Evolutionary conservation across 2,888 invertebrate species (phyloP).

Genomic region (Andrena fulva): DNA sequence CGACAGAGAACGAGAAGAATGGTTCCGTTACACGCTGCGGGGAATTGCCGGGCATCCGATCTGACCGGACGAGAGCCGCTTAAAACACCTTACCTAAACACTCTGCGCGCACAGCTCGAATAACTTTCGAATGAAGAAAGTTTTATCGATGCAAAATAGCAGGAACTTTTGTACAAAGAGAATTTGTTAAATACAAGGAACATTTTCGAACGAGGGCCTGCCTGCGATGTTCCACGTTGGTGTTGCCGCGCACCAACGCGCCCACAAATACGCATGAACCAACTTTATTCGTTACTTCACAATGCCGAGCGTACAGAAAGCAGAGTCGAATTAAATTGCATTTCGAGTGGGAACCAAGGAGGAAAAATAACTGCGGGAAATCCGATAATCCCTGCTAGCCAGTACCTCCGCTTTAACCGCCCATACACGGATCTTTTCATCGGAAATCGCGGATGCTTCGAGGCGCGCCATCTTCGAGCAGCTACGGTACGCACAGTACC

Average conservation of each 20-base stretch:
- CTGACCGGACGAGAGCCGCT: neutral
- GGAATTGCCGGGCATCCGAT: neutral
- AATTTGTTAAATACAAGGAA: neutral
- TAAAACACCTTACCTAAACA: neutral
- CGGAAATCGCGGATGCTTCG: conserved; percentile 2
- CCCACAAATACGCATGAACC: neutral
- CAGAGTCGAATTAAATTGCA: conserved; percentile 22
- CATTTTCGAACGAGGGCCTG: neutral
- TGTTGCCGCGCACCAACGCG: no score
- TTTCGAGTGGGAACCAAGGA: neutral
- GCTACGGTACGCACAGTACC: no score
- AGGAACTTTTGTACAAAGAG: neutral
- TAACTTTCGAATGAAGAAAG: neutral
- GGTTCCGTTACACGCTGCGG: neutral
- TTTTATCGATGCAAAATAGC: neutral
- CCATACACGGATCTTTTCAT: neutral
- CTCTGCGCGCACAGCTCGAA: neutral
- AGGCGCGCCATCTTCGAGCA: no score
- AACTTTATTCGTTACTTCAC: neutral
- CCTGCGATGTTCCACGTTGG: neutral
- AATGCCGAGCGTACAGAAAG: neutral
- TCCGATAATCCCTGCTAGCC: conserved; percentile 38
- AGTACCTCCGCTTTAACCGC: conserved; percentile 15
- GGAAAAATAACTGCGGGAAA: conserved; percentile 32
- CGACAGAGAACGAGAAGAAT: neutral